Evolutionary conservation across 2,113 vertebrate genomes (phyloP), one percentile per base, ranked within the genome.

Genomic region (Pomatostomus ruficeps): DNA sequence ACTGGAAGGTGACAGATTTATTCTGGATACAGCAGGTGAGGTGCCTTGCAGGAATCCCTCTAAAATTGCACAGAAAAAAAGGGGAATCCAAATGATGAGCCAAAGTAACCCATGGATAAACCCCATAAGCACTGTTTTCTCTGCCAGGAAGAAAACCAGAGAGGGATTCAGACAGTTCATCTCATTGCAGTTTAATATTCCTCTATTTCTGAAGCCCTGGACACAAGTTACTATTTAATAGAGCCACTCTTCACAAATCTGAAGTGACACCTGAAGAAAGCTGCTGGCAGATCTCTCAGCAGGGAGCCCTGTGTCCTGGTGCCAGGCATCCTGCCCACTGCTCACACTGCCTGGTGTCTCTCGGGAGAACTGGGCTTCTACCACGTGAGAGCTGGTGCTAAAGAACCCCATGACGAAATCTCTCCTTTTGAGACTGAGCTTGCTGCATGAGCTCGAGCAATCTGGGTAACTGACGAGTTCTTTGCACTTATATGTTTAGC

Each of bases 351-450:
- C 43, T 54, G 76, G 20, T 52, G 22, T 14, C 26, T 66, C 3
- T 5, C 46, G 7, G 28, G 26, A 28, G 70, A 49, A 76, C 23
- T 5, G 28, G n/a, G 21, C 42, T 48, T 38, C 46, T 14, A 2
- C 55, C 15, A 6, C 4, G 1, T 11, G 19, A n/a, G 24, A 66
- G 28, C 2, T 2, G 2, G 3, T 59, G 23, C 51, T 48, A 18
- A 85, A 43, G 42, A 62, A 12, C 14, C 57, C 1, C 2, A 24
- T 29, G n/a, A 45, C 62, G 55, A 66, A 77, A 54, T 31, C 7
- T 54, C 40, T 63, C 11, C 38, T 70, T 70, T 28, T 58, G 40
- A 74, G n/a, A 57, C 25, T 42, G 26, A 61, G 15, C 9, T 71
- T 46, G 28, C 57, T 76, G 57, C 20, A 35, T 28, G 26, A 51